Evolutionary conservation across 1,140 invertebrate species (phyloP).

Genomic region (Sitophilus oryzae): DNA sequence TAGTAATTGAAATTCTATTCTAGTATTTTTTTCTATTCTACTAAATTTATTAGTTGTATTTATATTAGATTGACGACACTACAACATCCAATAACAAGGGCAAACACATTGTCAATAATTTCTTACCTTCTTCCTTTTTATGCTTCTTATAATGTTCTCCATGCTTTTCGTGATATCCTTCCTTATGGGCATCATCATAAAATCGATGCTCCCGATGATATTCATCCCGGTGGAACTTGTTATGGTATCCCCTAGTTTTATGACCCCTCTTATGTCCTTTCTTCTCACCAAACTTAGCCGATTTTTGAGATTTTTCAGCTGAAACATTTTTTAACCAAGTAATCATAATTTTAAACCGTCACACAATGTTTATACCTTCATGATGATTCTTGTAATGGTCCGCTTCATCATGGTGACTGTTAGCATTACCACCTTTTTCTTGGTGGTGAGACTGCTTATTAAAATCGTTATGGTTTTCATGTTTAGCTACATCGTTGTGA

Average conservation of each 20-base stretch:
- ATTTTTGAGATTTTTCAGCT: constrained; percentile 58
- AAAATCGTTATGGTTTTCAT: constrained; percentile 61
- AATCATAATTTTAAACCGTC: background rate
- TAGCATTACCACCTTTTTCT: constrained; percentile 64
- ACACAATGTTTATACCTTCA: constrained; percentile 49
- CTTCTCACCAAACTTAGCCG: constrained; percentile 66
- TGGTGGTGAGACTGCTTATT: constrained; percentile 61
- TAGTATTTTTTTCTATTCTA: too few species aligned
- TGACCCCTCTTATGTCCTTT: constrained; percentile 67
- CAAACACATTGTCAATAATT: too few species aligned
- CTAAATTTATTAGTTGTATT: too few species aligned
- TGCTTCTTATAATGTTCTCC: background rate
- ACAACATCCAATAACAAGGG: too few species aligned
- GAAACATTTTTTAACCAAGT: background rate
- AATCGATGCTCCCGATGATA: constrained; percentile 79
- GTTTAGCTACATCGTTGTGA: constrained; percentile 57
- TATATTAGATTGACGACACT: too few species aligned
- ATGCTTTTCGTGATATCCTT: constrained; percentile 49
- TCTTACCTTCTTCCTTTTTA: background rate
- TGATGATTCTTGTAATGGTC: constrained; percentile 61
- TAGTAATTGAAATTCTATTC: too few species aligned
- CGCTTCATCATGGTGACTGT: constrained; percentile 65
- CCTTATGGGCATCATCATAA: constrained; percentile 71
- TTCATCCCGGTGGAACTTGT: constrained; percentile 75
- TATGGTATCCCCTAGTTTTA: constrained; percentile 69